Conservation (phyloP, 1,140 invertebrate genomes). For the Dryas iulia region DNA sequence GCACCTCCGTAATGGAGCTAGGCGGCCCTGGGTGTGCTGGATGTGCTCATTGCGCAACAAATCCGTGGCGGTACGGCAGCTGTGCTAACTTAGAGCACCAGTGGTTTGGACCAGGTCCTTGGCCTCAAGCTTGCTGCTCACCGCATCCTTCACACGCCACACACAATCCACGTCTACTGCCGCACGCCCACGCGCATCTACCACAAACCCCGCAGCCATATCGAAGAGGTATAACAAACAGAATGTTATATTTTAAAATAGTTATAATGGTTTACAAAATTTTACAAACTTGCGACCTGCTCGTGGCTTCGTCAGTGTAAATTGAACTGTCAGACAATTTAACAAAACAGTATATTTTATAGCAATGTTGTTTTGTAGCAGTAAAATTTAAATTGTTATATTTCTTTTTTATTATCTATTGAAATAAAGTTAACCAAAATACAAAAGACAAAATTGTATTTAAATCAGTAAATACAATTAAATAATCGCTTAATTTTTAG, state of each 20-base stretch:
- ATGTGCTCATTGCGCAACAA: slow-evolving; percentile 76
- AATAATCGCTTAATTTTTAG: no score
- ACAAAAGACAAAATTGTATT: no score
- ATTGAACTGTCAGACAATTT: no score
- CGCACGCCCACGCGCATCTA: slow-evolving; percentile 56
- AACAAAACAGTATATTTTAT: no score
- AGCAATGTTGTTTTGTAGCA: no score
- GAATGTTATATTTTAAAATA: not conserved
- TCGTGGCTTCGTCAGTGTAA: no score
- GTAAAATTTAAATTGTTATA: no score
- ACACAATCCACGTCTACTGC: slow-evolving; percentile 57
- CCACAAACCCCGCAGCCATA: slow-evolving; percentile 79
- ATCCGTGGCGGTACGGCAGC: slow-evolving; percentile 82
- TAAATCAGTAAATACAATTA: no score
- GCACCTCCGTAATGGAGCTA: slow-evolving; percentile 64
- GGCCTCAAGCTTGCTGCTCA: slow-evolving; percentile 76
- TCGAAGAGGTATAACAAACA: slow-evolving; percentile 46
- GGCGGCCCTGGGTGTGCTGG: slow-evolving; percentile 79
- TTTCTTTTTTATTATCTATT: no score
- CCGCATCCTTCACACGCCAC: slow-evolving; percentile 44
- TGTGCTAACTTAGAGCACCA: slow-evolving; percentile 84
- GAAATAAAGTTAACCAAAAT: no score
- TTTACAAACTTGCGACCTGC: no score
- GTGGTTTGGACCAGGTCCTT: slow-evolving; percentile 48
- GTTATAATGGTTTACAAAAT: no score